Percentiles rank a stretch among this genome's conserved stretches.
phyloP scores from a whole-genome alignment of 2,888 invertebrate genomes.

The Acleris literana region DNA sequence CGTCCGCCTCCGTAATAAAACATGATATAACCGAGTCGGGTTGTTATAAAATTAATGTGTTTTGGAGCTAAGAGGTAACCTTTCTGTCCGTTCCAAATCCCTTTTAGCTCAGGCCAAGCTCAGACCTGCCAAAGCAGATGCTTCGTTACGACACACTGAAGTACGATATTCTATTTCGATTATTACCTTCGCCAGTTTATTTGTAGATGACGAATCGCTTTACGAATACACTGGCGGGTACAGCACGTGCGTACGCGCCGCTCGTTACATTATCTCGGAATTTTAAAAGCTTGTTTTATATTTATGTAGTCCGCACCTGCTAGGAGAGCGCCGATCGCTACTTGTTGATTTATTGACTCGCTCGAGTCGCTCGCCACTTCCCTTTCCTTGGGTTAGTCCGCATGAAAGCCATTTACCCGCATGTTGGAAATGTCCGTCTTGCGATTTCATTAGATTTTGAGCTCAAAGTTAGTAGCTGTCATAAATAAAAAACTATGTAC shows the following conservation, averaged over 20 bases:
- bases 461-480: too few relatives aligned
- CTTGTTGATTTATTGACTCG: slow-evolving; percentile 39
- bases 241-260: slow-evolving; percentile 57
- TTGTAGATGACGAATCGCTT: slow-evolving; percentile 78
- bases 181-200: slow-evolving; percentile 82
- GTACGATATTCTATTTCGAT: slow-evolving; percentile 81
- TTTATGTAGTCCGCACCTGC: slow-evolving; percentile 47
- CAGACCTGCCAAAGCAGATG: slow-evolving; percentile 69
- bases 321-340: slow-evolving; percentile 36
- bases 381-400: background rate
- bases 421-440: too few relatives aligned
- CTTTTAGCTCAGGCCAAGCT: slow-evolving; percentile 58
- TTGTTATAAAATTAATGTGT: slow-evolving; percentile 31
- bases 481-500: too few relatives aligned
- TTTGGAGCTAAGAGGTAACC: slow-evolving; percentile 27
- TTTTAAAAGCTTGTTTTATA: slow-evolving; percentile 76
- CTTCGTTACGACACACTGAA: slow-evolving; percentile 70
- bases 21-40: slow-evolving; percentile 18
- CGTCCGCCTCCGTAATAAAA: slow-evolving; percentile 26
- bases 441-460: too few relatives aligned
- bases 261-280: slow-evolving; percentile 77
- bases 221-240: slow-evolving; percentile 56
- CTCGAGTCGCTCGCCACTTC: slow-evolving; percentile 9
- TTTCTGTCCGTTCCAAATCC: slow-evolving; percentile 53
- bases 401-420: too few relatives aligned